Percentiles rank a stretch among this genome's conserved stretches.
phyloP scores from a whole-genome alignment of 1,140 invertebrate species.

The Drosophila erecta region DNA sequence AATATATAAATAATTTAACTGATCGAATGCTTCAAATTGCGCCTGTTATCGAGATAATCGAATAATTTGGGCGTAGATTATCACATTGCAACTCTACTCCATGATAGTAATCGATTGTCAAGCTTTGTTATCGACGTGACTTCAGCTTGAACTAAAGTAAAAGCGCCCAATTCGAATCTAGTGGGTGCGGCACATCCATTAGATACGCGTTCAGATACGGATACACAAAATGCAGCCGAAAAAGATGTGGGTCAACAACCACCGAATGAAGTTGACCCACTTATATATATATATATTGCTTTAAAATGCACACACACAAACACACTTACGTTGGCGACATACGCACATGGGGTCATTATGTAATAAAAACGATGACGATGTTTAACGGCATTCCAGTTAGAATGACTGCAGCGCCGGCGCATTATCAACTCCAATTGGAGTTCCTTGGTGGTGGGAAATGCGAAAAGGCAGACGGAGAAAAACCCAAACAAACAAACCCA shows the following conservation, averaged over 20 bases:
- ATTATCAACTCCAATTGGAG: constrained; percentile 74
- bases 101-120: constrained; percentile 26
- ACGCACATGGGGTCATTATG: constrained; percentile 53
- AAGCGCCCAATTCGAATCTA: constrained; percentile 32
- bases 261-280: constrained; percentile 80
- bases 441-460: constrained; percentile 40
- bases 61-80: constrained; percentile 3
- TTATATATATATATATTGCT: constrained; percentile 48
- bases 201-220: constrained; percentile 28
- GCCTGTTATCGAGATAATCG: not conserved
- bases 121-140: constrained; percentile 34
- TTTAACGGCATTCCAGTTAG: constrained; percentile 70
- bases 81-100: constrained; percentile 9
- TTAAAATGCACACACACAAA: constrained; percentile 66
- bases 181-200: constrained; percentile 59
- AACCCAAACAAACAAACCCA: constrained; percentile 49
- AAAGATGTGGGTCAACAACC: constrained; percentile 80
- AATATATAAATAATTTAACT: not conserved
- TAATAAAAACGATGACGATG: constrained; percentile 60
- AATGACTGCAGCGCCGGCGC: constrained; percentile 65
- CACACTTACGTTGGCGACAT: not conserved
- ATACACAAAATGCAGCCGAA: constrained; percentile 53
- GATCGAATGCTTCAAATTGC: not conserved
- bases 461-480: constrained; percentile 31
- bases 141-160: constrained; percentile 23